Evolutionary conservation across 2,113 vertebrate species (phyloP).

Genomic region (Calonectris borealis): DNA sequence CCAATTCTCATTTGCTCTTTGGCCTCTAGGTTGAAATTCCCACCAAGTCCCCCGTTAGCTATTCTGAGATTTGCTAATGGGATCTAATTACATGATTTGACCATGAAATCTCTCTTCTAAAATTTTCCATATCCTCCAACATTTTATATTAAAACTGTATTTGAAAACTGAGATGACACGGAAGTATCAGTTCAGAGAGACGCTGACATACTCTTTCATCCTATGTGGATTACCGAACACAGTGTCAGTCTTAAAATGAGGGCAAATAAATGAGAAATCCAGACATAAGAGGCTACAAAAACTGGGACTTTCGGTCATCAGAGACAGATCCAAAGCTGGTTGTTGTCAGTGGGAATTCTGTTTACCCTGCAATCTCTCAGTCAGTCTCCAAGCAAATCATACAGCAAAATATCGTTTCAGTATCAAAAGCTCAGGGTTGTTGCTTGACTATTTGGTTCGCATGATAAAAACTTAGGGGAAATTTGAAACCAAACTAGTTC

Average conservation of each 20-base stretch:
- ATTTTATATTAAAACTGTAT: not conserved
- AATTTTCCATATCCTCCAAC: not conserved
- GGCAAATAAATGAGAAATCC: not conserved
- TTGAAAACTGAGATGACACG: not conserved
- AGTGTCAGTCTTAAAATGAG: not conserved
- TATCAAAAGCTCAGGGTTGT: not conserved
- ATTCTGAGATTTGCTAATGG: not conserved
- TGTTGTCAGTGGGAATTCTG: not conserved
- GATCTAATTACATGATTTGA: not conserved
- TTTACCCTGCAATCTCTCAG: not conserved
- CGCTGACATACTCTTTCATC: not conserved
- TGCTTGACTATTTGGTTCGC: not conserved
- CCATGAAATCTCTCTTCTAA: not conserved
- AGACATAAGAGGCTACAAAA: not conserved
- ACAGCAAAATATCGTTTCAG: not conserved
- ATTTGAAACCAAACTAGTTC: slow-evolving; percentile 39
- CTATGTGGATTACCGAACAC: not conserved
- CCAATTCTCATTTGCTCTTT: not conserved
- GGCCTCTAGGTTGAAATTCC: not conserved
- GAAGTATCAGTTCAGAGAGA: not conserved
- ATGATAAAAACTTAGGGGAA: slow-evolving; percentile 13
- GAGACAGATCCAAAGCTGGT: not conserved
- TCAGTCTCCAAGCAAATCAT: not conserved
- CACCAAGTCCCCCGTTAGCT: not conserved
- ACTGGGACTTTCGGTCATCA: not conserved